A percentile compares a stretch with the other conserved stretches of the same genome.
phyloP scores from a whole-genome alignment of 2,797 vertebrate species.

The Neopelma chrysocephalum region DNA sequence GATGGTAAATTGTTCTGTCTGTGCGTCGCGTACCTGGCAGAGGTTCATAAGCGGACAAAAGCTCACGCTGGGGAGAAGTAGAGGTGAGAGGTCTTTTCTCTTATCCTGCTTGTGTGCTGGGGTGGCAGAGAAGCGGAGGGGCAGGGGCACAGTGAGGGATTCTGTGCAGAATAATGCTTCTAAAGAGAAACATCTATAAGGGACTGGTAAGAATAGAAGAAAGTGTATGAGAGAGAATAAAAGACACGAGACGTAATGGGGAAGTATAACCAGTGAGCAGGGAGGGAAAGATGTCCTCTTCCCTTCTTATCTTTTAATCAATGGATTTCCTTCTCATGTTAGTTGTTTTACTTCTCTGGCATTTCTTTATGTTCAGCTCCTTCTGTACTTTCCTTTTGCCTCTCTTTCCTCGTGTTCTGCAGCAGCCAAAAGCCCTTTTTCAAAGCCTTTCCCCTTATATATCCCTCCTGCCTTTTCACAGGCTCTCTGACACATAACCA shows the following conservation, averaged over 20 bases:
- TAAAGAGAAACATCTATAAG: background rate
- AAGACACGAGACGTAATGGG: background rate
- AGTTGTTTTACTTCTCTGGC: background rate
- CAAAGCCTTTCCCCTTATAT: background rate
- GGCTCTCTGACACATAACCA: background rate
- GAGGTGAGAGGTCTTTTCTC: slow-evolving; percentile 10
- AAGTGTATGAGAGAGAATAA: background rate
- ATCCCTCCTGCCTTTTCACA: background rate
- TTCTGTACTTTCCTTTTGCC: background rate
- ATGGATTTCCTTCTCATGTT: background rate
- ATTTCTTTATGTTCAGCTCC: background rate
- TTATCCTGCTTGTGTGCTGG: background rate
- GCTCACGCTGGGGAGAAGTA: background rate
- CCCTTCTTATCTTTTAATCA: background rate
- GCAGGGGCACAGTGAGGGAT: background rate
- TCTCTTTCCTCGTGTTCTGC: background rate
- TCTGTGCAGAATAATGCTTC: background rate
- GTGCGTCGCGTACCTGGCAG: background rate
- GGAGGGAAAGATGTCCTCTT: background rate
- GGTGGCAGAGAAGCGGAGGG: background rate
- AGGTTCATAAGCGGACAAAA: background rate
- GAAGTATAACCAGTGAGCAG: background rate
- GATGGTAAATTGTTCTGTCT: slow-evolving; percentile 18
- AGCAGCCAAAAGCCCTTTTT: background rate
- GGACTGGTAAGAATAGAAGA: background rate